A percentile compares a stretch with the other conserved stretches of the same genome.
Conservation (phyloP, 2,888 invertebrate genomes). For the Heliconius cydno region DNA sequence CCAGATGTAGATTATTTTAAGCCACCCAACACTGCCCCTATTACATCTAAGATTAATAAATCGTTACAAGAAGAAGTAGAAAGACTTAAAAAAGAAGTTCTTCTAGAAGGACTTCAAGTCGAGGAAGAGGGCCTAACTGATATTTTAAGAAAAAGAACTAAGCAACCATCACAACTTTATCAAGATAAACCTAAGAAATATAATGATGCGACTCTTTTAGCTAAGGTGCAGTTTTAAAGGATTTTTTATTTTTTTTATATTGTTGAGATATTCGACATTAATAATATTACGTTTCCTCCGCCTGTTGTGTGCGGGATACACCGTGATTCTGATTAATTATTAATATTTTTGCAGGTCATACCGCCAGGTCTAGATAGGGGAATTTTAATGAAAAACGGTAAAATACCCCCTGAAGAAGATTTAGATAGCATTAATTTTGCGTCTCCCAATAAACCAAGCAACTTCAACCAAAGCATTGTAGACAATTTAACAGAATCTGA, state of each 20-base stretch:
- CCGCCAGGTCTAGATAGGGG: constrained; percentile 76
- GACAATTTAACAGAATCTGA: constrained; percentile 79
- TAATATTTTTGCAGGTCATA: constrained; percentile 56
- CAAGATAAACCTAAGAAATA: constrained; percentile 79
- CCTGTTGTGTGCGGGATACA: no score
- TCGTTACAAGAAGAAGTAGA: constrained; percentile 90
- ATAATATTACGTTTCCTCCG: no score
- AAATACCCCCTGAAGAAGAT: constrained; percentile 69
- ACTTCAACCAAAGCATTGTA: constrained; percentile 62
- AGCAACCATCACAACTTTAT: constrained; percentile 82
- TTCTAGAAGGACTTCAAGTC: constrained; percentile 91
- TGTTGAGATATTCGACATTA: not conserved
- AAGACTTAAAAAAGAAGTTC: constrained; percentile 91
- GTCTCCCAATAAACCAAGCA: constrained; percentile 61
- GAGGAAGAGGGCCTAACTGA: constrained; percentile 93
- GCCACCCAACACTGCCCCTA: constrained; percentile 61
- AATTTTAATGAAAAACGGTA: constrained; percentile 73
- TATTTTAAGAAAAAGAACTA: constrained; percentile 87
- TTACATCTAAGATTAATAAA: constrained; percentile 84
- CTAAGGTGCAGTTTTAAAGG: constrained; percentile 66
- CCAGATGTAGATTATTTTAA: constrained; percentile 82
- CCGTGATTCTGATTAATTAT: no score
- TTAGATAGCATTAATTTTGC: constrained; percentile 57
- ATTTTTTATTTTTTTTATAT: not conserved
- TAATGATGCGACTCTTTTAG: constrained; percentile 74